Base-by-base conservation (phyloP, 2,797 vertebrate genomes). In the Triplophysa bombifrons region DNA sequence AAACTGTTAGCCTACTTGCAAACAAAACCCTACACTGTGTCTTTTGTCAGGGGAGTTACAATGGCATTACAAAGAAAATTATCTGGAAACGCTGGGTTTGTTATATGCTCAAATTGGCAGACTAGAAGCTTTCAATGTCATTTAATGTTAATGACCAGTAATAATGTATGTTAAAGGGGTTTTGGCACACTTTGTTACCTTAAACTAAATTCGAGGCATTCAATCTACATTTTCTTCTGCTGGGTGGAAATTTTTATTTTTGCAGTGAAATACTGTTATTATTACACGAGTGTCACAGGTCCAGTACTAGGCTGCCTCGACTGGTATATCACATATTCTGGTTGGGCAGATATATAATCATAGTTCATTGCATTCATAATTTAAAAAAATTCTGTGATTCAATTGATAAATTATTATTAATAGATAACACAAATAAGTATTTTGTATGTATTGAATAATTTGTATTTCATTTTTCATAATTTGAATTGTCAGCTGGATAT, bases 21-120 rank as follows among this genome's bases (percentile, higher is more conserved):
- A 41, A 78, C 48, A 78, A 74, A 64, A 46, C 70, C 7, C 10
- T 63, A 30, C 14, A 56, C 41, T 82, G 80, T 67, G 72, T 83
- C 76, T 77, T 82, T 51, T 77, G 68, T 34, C 46, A 81, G 74
- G 66, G 65, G 55, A 48, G 66, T 50, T 51, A 55, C 19, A 56
- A 13, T 67, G 22, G 64, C 66, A 78, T 85, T 75, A 80, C 20
- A 72, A 22, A 70, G 76, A 72, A 83, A 69, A 72, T 76, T 64
- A 34, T 67, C 56, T 44, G 17, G 63, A 66, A 66, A 63, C 74
- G 27, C 12, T 72, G 58, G 51, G 22, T 61, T 56, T 51, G 3
- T 68, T 73, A 75, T 16, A 27, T 25, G n/a, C 58, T 38, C 51
- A 30, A 22, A 4, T 67, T 50, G 53, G 20, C 74, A 68, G 30